These are phyloP conservation scores for Thymelicus sylvestris DNA, from an alignment of 2,888 invertebrate genomes.

Conservation along the genomic window DNA sequence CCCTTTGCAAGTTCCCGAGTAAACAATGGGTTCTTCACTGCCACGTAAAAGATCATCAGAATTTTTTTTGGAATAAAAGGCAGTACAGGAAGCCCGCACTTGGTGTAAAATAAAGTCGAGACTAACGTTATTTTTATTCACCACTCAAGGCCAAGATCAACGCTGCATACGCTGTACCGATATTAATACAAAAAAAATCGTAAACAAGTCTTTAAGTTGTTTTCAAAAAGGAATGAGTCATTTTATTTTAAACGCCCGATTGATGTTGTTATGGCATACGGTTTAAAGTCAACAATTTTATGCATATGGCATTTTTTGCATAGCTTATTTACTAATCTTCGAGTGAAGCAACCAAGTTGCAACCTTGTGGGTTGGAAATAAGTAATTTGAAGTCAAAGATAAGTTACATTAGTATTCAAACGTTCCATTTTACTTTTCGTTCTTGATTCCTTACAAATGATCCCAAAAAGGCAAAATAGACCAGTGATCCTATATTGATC, in stretches of 20 bases:
- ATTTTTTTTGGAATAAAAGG: slow-evolving; percentile 49
- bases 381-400: too few species aligned
- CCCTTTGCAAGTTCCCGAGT: slow-evolving; percentile 32
- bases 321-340: too few species aligned
- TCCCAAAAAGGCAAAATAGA: too few species aligned
- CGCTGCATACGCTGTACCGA: slow-evolving; percentile 66
- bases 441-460: too few species aligned
- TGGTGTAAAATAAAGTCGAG: slow-evolving; percentile 74
- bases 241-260: slow-evolving; percentile 1
- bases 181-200: slow-evolving; percentile 61
- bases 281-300: too few species aligned
- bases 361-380: too few species aligned
- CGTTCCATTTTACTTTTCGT: too few species aligned
- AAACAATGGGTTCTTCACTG: slow-evolving; percentile 42
- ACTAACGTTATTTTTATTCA: slow-evolving; percentile 81
- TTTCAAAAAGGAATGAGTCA: slow-evolving; percentile 43
- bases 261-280: background rate
- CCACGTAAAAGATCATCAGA: background rate
- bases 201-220: slow-evolving; percentile 66
- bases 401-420: too few species aligned
- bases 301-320: too few species aligned
- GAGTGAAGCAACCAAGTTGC: too few species aligned
- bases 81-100: slow-evolving; percentile 53
- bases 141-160: slow-evolving; percentile 72
- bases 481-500: too few species aligned